These are phyloP conservation scores for Patiria miniata DNA, from an alignment of 35 echinoderm and acorn worm species.

Conservation along the genomic window DNA sequence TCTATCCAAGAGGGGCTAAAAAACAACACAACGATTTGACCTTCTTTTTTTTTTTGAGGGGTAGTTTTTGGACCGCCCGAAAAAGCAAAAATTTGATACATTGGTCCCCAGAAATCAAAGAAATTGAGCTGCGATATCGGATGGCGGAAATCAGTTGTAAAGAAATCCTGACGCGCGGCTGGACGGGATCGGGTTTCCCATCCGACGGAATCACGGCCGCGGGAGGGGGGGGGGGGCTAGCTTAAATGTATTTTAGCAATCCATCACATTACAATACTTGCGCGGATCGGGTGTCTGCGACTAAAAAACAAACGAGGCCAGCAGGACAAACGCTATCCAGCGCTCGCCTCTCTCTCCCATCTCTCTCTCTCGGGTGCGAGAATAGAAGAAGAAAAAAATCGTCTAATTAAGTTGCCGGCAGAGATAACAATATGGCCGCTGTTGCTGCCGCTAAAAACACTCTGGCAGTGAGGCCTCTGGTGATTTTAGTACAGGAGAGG, in stretches of 20 bases:
- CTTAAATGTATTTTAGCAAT: constrained; percentile 11
- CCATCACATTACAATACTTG: neutral
- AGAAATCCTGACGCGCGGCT: neutral
- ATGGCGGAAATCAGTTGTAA: neutral
- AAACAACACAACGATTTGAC: neutral
- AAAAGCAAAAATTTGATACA: neutral
- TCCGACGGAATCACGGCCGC: neutral
- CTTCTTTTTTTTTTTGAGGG: neutral
- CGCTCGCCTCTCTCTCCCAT: no score
- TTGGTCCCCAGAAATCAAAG: neutral
- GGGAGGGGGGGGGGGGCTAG: neutral
- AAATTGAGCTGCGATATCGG: neutral
- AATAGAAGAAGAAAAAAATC: neutral
- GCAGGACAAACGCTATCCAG: no score
- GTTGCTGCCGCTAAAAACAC: no score
- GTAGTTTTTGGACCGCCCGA: no score
- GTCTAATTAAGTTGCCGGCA: constrained; percentile 20
- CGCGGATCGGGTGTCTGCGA: neutral
- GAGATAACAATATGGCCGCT: constrained; percentile 5
- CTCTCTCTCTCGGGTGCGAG: no score
- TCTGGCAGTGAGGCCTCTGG: no score
- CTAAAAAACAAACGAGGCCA: neutral
- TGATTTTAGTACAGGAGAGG: no score
- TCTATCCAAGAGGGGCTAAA: neutral
- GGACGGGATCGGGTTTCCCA: neutral